Evolutionary conservation across 2,797 vertebrate genomes (phyloP).

Genomic region (Chaenodraco wilsoni): DNA sequence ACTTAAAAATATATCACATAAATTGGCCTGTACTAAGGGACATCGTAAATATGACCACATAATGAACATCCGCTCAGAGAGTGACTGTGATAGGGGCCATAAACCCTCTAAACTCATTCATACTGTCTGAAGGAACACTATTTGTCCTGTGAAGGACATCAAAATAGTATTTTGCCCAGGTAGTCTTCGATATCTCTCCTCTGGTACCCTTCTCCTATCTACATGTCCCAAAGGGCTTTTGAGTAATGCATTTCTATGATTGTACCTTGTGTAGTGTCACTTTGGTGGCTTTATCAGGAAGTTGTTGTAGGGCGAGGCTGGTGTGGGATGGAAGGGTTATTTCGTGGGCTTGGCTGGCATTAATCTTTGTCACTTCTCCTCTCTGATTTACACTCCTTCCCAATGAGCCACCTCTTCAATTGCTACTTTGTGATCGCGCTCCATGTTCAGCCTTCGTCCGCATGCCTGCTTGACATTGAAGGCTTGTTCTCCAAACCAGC

Average conservation of each 20-base stretch:
- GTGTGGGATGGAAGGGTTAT: constrained; percentile 80
- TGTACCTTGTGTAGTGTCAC: constrained; percentile 78
- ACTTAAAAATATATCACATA: constrained; percentile 70
- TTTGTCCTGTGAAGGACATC: constrained; percentile 71
- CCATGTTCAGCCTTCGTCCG: constrained; percentile 78
- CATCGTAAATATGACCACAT: constrained; percentile 72
- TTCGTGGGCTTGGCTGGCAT: constrained; percentile 77
- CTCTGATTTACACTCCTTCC: constrained; percentile 87
- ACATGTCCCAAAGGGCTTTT: constrained; percentile 76
- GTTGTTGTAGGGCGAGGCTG: constrained; percentile 80
- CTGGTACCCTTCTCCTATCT: constrained; percentile 72
- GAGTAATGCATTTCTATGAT: constrained; percentile 85
- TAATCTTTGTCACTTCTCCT: constrained; percentile 87
- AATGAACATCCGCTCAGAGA: constrained; percentile 75
- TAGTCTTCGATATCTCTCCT: constrained; percentile 69
- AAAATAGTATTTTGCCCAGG: constrained; percentile 77
- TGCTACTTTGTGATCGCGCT: constrained; percentile 81
- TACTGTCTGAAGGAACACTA: constrained; percentile 58
- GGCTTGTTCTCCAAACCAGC: constrained; percentile 85
- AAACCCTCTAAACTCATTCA: constrained; percentile 68
- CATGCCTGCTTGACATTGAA: constrained; percentile 87
- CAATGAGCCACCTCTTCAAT: constrained; percentile 77
- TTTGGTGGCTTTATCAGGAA: constrained; percentile 82
- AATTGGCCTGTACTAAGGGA: constrained; percentile 61
- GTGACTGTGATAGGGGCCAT: constrained; percentile 72